These are phyloP conservation scores for Zaprionus camerounensis DNA, from an alignment of 1,140 invertebrate genomes.

Conservation along the genomic window DNA sequence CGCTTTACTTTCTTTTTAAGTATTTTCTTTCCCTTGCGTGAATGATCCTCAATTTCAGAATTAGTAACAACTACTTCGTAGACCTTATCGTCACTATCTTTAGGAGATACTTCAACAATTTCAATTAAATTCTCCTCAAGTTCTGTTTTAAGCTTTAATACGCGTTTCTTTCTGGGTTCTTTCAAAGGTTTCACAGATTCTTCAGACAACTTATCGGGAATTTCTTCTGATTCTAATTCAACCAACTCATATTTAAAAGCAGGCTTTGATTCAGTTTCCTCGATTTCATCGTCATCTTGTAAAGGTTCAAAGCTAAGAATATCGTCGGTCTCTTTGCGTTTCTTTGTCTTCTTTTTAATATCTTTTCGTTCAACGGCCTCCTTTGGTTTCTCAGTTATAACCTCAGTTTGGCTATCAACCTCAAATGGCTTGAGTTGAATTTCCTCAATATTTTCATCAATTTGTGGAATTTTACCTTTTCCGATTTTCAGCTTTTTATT, in stretches of 20 bases:
- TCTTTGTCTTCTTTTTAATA: conserved; percentile 50
- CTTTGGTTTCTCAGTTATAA: conserved; percentile 69
- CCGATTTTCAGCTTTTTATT: conserved; percentile 67
- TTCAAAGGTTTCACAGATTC: conserved; percentile 53
- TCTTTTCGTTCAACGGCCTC: conserved; percentile 60
- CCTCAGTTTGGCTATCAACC: conserved; percentile 67
- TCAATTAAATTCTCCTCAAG: conserved; percentile 83
- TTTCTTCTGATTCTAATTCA: conserved; percentile 56
- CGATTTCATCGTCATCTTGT: conserved; percentile 14
- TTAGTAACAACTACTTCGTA: conserved; percentile 64
- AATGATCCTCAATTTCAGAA: conserved; percentile 49
- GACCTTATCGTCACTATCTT: conserved; percentile 48
- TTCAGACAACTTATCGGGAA: conserved; percentile 10
- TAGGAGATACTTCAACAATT: conserved; percentile 79
- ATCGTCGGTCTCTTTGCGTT: conserved; percentile 32
- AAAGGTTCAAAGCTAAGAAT: conserved; percentile 45
- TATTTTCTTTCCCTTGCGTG: conserved; percentile 55
- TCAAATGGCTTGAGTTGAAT: conserved; percentile 85
- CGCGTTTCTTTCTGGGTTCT: conserved; percentile 82
- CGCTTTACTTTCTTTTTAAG: conserved; percentile 68
- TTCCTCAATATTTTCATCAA: conserved; percentile 83
- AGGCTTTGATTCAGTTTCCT: conserved; percentile 42
- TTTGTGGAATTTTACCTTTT: conserved; percentile 70
- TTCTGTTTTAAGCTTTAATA: conserved; percentile 82
- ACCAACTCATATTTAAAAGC: conserved; percentile 55